Conservation (phyloP, 2,888 invertebrate genomes). For the Meganola albula region DNA sequence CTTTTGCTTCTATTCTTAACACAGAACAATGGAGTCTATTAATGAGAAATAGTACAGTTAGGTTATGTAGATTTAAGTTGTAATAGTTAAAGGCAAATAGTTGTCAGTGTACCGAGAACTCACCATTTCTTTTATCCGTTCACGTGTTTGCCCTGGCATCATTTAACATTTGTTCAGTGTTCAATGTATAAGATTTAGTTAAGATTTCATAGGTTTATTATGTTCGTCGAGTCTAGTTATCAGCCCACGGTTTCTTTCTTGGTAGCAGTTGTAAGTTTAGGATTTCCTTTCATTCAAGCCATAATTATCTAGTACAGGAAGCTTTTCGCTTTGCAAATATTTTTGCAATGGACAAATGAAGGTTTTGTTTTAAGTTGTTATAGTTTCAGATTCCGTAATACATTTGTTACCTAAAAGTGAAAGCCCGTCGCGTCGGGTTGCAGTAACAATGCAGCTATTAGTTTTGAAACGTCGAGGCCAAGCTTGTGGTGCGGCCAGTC, state of each 20-base stretch:
- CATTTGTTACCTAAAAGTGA: slow-evolving; percentile 25
- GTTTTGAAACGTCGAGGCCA: slow-evolving; percentile 12
- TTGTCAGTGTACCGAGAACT: slow-evolving; percentile 23
- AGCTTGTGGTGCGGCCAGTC: too few species aligned
- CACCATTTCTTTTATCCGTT: slow-evolving; percentile 26
- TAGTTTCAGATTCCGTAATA: slow-evolving; percentile 4
- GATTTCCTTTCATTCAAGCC: slow-evolving; percentile 6
- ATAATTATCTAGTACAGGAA: slow-evolving; percentile 10
- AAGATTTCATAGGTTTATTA: slow-evolving; percentile 6
- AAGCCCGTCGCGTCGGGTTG: slow-evolving; percentile 16
- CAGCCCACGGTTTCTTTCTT: slow-evolving; percentile 28
- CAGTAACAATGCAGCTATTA: slow-evolving; percentile 10
- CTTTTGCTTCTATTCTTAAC: too few species aligned
- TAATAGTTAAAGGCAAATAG: too few species aligned
- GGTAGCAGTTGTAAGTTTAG: slow-evolving; percentile 11
- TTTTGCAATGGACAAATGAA: too few species aligned
- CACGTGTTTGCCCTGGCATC: slow-evolving; percentile 20
- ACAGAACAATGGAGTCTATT: too few species aligned
- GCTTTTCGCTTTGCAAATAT: slow-evolving; percentile 3
- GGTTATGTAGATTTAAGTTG: too few species aligned
- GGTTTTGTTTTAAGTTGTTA: not conserved
- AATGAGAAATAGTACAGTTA: too few species aligned
- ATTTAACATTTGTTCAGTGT: slow-evolving; percentile 4
- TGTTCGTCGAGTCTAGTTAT: slow-evolving; percentile 23
- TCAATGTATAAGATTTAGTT: slow-evolving; percentile 3